phyloP scores from a whole-genome alignment of 2,113 vertebrate species.

The Bungarus multicinctus region DNA sequence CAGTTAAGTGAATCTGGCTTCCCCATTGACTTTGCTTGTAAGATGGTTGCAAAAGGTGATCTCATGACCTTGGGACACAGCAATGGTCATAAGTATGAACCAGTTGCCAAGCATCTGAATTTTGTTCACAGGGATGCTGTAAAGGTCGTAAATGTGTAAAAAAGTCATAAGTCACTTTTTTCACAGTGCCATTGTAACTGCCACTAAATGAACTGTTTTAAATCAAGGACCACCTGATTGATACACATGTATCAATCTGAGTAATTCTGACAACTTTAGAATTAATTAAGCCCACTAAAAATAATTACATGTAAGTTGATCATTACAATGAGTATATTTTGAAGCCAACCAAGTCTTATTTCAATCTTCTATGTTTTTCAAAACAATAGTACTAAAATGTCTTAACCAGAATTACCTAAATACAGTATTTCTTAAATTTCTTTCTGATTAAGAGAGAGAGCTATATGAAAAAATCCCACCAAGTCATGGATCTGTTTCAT shows the following conservation, averaged over 20 bases:
- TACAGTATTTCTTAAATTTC: slow-evolving; percentile 41
- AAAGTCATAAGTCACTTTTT: not conserved
- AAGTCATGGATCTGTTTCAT: slow-evolving; percentile 55
- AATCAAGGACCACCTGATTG: not conserved
- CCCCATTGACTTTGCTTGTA: not conserved
- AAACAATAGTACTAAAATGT: slow-evolving; percentile 20
- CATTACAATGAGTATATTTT: not conserved
- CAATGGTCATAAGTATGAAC: not conserved
- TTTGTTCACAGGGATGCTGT: not conserved
- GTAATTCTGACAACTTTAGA: not conserved
- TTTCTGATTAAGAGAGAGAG: slow-evolving; percentile 49
- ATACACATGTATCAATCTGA: not conserved
- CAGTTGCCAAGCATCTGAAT: not conserved
- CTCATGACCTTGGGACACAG: not conserved
- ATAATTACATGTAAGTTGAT: not conserved
- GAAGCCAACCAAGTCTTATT: not conserved
- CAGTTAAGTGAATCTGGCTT: not conserved
- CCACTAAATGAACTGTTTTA: not conserved
- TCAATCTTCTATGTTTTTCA: slow-evolving; percentile 27
- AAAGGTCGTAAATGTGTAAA: not conserved
- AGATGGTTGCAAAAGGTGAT: not conserved
- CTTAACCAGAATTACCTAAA: slow-evolving; percentile 46
- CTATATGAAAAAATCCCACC: slow-evolving; percentile 49
- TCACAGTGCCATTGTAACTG: no score
- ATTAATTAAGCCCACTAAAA: not conserved